Base-by-base conservation (phyloP, 1,140 invertebrate genomes). In the Metaphire vulgaris region DNA sequence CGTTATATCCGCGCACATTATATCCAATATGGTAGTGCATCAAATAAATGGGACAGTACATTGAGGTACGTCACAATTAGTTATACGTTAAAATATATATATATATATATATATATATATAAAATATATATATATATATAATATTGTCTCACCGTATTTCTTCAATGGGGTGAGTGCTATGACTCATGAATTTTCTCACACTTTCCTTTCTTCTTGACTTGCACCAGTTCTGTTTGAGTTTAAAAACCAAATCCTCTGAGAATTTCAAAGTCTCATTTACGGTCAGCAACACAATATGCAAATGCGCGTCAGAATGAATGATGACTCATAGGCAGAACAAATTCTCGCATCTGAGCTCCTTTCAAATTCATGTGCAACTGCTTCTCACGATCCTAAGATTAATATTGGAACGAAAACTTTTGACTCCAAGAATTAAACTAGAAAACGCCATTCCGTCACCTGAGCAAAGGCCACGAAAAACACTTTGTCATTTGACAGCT, bases 381-480 rank as follows among this genome's bases (percentile, higher is more conserved):
- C 6, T 56, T 12, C 6, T 21, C 21, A 56, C 21, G 21, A 56
- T 12, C 6, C 41, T 6, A 56, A 12, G 21, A 56, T 21, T 56
- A 56, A 56, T 12, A 56, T 21, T 56, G 41, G 6, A 56, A 56
- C 21, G 6, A 56, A 56, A 56, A 56, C 41, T 56, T 12, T 56
- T 21, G 41, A 56, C 21, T 56, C 6, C 41, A 21, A 56, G 21
- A 56, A 56, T 56, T 12, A 56, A 6, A 56, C 41, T 56, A 56
- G 21, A 6, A 21, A 56, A 56, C 6, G 21, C 21, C 21, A 56
- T 21, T 56, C 41, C n/a, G 2, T 81, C 85, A 91, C 90, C 88
- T 92, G 91, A 74, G 90, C 91, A 82, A 90, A 91, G 80, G 89
- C 89, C 77, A 92, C 85, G 82, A 91, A 92, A 83, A 92, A 92